A percentile compares a stretch with the other conserved stretches of the same genome.
phyloP scores from a whole-genome alignment of 2,113 vertebrate species.

The Gymnarchus niloticus region DNA sequence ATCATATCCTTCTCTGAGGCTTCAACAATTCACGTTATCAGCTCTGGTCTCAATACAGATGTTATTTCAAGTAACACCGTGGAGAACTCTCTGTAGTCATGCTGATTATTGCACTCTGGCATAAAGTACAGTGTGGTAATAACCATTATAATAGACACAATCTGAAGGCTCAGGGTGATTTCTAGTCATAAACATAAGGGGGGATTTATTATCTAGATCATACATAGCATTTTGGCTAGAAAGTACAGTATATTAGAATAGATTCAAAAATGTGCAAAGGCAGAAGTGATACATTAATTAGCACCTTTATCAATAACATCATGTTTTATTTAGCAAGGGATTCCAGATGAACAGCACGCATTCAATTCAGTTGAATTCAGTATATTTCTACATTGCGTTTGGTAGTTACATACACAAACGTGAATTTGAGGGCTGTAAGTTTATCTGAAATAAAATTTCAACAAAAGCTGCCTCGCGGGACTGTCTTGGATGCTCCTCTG shows the following conservation, averaged over 20 bases:
- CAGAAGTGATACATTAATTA: too few species aligned
- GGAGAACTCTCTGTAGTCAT: neutral
- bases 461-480: too few species aligned
- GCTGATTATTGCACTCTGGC: neutral
- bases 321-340: too few species aligned
- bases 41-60: neutral
- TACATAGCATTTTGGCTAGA: neutral
- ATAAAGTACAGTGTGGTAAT: slow-evolving; percentile 1
- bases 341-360: too few species aligned
- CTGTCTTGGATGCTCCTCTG: too few species aligned
- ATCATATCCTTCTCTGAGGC: neutral
- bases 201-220: too few species aligned
- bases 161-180: neutral
- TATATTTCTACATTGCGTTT: neutral
- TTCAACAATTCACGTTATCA: neutral
- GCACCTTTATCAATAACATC: too few species aligned
- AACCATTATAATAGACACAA: neutral
- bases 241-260: neutral
- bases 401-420: too few species aligned
- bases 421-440: too few species aligned
- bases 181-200: slow-evolving; percentile 36
- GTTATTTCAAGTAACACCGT: neutral
- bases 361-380: too few species aligned
- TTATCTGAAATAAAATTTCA: too few species aligned
- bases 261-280: neutral